A percentile compares a stretch with the other conserved stretches of the same genome.
phyloP scores from a whole-genome alignment of 2,113 vertebrate genomes.

The Macrotus californicus region DNA sequence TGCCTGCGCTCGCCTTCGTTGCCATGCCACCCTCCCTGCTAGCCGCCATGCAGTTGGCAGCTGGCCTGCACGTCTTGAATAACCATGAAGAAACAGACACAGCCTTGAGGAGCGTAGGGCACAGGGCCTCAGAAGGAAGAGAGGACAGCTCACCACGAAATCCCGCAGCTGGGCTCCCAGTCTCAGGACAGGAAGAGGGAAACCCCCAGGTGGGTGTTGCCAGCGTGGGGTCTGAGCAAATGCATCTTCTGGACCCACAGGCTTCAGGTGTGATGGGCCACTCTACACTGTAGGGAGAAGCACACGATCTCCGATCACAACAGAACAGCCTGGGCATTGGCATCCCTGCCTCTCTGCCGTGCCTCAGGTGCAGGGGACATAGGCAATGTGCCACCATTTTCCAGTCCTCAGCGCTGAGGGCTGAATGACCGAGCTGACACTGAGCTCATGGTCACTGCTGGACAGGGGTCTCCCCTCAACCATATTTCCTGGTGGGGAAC shows the following conservation, averaged over 20 bases:
- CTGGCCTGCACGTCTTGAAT: too few species aligned
- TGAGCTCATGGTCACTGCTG: fast-evolving
- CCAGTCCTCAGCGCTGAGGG: fast-evolving
- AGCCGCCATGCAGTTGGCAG: fast-evolving
- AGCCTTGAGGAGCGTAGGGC: too few species aligned
- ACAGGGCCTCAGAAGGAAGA: not conserved
- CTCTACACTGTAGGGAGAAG: slow-evolving; percentile 78
- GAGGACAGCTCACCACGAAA: slow-evolving; percentile 79
- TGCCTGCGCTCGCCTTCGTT: fast-evolving
- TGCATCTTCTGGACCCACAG: slow-evolving; percentile 57
- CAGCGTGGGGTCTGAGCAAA: slow-evolving; percentile 69
- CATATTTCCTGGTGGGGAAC: not conserved
- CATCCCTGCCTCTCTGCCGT: not conserved
- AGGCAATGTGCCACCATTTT: fast-evolving
- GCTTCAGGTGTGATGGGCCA: slow-evolving; percentile 73
- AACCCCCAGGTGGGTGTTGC: slow-evolving; percentile 69
- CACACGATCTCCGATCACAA: not conserved
- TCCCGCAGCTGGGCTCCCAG: slow-evolving; percentile 69
- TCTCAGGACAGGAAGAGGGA: slow-evolving; percentile 67
- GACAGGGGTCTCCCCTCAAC: not conserved
- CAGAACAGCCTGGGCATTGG: fast-evolving
- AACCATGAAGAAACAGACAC: not conserved
- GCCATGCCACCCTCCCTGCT: not conserved
- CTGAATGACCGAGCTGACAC: not conserved
- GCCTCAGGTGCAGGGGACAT: fast-evolving